Evolutionary conservation across 2,113 vertebrate species (phyloP).

Genomic region (Melanerpes formicivorus): DNA sequence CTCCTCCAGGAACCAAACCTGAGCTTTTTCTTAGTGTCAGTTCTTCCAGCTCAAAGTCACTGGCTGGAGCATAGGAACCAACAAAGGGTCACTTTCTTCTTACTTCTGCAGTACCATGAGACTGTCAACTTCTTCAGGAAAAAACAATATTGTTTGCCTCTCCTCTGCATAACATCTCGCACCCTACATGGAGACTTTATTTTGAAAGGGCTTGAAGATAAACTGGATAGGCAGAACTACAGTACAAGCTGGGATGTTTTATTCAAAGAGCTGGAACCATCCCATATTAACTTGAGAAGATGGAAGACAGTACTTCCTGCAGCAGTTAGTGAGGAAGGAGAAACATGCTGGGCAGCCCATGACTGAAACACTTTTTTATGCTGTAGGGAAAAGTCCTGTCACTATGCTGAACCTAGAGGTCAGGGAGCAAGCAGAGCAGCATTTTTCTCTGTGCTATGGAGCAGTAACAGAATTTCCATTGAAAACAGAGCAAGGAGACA

Average conservation of each 20-base stretch:
- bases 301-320: neutral
- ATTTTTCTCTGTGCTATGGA: neutral
- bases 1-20: neutral
- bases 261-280: neutral
- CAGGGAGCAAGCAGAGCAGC: neutral
- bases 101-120: neutral
- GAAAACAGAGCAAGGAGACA: neutral
- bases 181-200: neutral
- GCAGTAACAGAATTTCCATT: neutral
- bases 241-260: neutral
- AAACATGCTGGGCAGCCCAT: neutral
- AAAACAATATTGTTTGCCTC: neutral
- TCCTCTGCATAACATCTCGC: fast-evolving
- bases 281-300: neutral
- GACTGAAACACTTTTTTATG: neutral
- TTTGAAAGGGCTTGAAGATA: neutral
- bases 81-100: neutral
- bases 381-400: fast-evolving
- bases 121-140: neutral
- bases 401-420: neutral
- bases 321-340: neutral
- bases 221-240: neutral
- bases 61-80: neutral
- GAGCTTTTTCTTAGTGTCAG: neutral
- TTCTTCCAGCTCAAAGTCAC: neutral